A percentile compares a stretch with the other conserved stretches of the same genome.
phyloP scores from a whole-genome alignment of 2,888 invertebrate species.

The Lepidonotus clava region DNA sequence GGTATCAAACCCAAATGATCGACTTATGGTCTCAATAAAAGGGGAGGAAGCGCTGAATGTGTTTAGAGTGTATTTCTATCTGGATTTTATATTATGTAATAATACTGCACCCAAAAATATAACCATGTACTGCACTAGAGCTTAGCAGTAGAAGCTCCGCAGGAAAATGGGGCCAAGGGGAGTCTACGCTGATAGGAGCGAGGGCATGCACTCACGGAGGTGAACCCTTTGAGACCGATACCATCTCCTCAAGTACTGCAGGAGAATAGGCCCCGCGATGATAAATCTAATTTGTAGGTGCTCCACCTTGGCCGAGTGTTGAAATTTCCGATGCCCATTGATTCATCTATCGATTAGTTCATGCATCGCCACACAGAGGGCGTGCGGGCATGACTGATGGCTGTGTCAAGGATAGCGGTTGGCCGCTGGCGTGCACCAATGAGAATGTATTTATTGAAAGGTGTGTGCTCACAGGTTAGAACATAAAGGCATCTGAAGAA shows the following conservation, averaged over 20 bases:
- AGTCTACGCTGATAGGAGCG: no score
- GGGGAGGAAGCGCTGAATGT: not conserved
- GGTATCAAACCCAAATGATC: not conserved
- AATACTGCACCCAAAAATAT: no score
- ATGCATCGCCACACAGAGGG: not conserved
- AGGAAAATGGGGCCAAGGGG: not conserved
- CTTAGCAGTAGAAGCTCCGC: not conserved
- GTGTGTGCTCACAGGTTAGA: not conserved
- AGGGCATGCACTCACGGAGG: not conserved
- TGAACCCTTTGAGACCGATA: not conserved
- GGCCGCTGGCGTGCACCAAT: not conserved
- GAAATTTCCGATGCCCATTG: conserved; percentile 22
- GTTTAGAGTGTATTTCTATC: not conserved
- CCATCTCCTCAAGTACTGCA: not conserved
- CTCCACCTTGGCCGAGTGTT: not conserved
- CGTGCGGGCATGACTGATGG: conserved; percentile 40
- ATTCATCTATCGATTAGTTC: conserved; percentile 37
- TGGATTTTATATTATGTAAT: no score
- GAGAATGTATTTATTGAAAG: not conserved
- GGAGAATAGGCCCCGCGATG: conserved; percentile 3
- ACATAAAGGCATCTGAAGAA: not conserved
- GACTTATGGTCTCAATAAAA: not conserved
- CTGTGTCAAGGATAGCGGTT: conserved; percentile 18
- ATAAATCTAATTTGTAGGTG: conserved; percentile 46
- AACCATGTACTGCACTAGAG: no score